Conservation (phyloP, 2,113 vertebrate genomes). For the Cynocephalus volans region DNA sequence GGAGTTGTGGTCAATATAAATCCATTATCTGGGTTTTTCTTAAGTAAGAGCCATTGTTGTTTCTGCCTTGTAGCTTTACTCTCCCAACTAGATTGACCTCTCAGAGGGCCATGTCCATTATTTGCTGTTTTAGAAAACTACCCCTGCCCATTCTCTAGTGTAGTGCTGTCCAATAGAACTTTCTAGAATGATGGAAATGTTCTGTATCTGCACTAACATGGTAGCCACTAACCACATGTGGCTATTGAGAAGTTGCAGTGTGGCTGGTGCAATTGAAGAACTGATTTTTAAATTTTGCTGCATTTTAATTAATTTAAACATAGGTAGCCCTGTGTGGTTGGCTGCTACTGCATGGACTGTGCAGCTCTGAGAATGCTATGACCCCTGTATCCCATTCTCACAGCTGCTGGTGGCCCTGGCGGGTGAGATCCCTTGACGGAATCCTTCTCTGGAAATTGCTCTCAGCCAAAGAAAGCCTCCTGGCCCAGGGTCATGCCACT, state of each 20-base stretch:
- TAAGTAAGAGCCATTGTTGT: neutral
- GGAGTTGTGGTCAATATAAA: neutral
- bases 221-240: neutral
- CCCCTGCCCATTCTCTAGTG: neutral
- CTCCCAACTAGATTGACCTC: neutral
- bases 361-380: neutral
- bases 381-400: neutral
- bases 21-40: neutral
- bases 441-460: neutral
- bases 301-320: constrained; percentile 15
- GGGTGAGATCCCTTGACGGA: neutral
- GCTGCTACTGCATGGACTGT: neutral
- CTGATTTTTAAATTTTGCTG: neutral
- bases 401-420: neutral
- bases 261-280: neutral
- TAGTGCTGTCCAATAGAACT: neutral
- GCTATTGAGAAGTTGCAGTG: neutral
- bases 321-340: neutral
- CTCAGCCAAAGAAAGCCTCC: neutral
- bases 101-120: neutral
- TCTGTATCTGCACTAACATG: neutral
- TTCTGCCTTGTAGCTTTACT: neutral
- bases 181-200: neutral
- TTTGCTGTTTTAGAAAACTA: neutral
- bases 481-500: neutral